These are phyloP conservation scores for Antechinus flavipes DNA, from an alignment of 2,113 vertebrate genomes.

Conservation along the genomic window DNA sequence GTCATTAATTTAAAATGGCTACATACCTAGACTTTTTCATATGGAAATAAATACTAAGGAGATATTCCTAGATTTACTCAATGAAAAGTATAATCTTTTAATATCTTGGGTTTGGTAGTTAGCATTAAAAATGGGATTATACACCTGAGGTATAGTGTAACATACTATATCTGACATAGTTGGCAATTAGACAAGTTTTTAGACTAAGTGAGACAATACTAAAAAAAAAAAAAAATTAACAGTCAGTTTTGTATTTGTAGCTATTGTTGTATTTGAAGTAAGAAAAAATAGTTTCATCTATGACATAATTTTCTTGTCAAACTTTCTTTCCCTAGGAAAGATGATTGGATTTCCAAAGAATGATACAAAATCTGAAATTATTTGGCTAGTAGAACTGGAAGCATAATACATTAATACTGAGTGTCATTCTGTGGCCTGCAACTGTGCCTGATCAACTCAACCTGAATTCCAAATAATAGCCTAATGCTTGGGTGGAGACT, in stretches of 20 bases:
- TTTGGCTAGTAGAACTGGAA: neutral
- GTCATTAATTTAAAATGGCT: neutral
- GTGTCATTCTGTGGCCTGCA: neutral
- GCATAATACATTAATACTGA: neutral
- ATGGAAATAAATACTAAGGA: neutral
- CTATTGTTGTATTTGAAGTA: slow-evolving; percentile 37
- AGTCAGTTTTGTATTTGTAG: slow-evolving; percentile 23
- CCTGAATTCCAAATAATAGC: slow-evolving; percentile 26
- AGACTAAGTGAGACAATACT: slow-evolving; percentile 21
- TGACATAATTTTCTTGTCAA: slow-evolving; percentile 29
- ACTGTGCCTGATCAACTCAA: neutral
- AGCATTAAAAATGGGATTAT: neutral
- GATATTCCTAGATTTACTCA: neutral
- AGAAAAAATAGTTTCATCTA: slow-evolving; percentile 11
- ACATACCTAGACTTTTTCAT: neutral
- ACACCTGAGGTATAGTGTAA: neutral
- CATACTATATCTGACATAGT: slow-evolving; percentile 7
- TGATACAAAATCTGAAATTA: slow-evolving; percentile 60
- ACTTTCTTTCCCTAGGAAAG: slow-evolving; percentile 3
- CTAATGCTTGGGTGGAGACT: slow-evolving; percentile 43
- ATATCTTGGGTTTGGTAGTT: neutral
- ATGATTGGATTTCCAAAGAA: neutral
- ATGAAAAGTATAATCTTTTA: neutral
- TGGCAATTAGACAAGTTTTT: slow-evolving; percentile 33
- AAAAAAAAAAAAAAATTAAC: neutral